phyloP scores from a whole-genome alignment of 2,113 vertebrate species.

The Myotis davidii region DNA sequence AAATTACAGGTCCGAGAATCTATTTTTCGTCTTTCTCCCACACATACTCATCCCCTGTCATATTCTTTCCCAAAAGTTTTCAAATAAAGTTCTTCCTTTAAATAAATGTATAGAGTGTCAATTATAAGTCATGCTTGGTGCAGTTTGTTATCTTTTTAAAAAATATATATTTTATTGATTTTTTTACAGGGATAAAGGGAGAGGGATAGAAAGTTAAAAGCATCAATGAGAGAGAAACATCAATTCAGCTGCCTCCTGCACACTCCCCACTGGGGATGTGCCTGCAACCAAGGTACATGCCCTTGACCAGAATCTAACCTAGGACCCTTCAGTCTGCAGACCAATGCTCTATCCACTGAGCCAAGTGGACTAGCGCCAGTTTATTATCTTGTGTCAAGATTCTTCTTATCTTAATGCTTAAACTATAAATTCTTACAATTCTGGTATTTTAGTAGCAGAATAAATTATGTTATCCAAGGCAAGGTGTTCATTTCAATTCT shows the following conservation, averaged over 20 bases:
- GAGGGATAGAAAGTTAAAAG: too few species aligned
- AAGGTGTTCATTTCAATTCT: neutral
- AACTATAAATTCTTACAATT: neutral
- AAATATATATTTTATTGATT: too few species aligned
- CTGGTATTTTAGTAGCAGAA: neutral
- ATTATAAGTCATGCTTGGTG: neutral
- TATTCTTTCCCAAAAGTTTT: slow-evolving; percentile 77
- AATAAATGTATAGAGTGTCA: slow-evolving; percentile 40
- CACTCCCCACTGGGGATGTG: too few species aligned
- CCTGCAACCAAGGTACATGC: too few species aligned
- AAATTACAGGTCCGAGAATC: slow-evolving; percentile 86
- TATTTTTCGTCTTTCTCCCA: slow-evolving; percentile 84
- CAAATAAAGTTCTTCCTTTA: slow-evolving; percentile 78
- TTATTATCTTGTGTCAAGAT: neutral
- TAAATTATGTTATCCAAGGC: neutral
- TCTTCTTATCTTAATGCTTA: neutral
- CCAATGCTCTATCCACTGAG: too few species aligned
- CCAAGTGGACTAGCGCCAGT: neutral
- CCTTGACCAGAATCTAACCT: too few species aligned
- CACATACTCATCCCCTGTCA: slow-evolving; percentile 80
- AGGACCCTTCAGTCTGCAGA: too few species aligned
- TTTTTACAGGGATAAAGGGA: too few species aligned
- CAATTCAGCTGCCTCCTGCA: too few species aligned
- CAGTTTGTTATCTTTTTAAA: neutral
- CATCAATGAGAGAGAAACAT: too few species aligned